A percentile compares a stretch with the other conserved stretches of the same genome.
phyloP scores from a whole-genome alignment of 1,140 invertebrate genomes.

The Macrotrachela quadricornifera region DNA sequence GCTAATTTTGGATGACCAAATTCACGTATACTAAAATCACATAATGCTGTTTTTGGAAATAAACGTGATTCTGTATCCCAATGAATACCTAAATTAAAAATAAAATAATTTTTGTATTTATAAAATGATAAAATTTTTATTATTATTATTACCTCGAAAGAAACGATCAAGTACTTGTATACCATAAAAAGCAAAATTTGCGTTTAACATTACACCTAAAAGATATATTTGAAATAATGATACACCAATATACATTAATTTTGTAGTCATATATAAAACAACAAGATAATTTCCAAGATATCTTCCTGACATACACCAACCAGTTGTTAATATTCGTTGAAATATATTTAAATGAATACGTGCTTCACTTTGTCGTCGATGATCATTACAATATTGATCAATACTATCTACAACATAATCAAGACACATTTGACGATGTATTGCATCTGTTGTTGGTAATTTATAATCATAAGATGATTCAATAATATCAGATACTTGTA shows the following conservation, averaged over 20 bases:
- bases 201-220: conserved; percentile 31
- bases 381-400: conserved; percentile 8
- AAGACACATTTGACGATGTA: conserved; percentile 5
- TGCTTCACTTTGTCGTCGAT: conserved; percentile 1
- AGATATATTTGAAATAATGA: conserved; percentile 33
- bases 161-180: too few relatives aligned
- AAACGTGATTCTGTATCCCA: conserved; percentile 6
- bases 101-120: too few relatives aligned
- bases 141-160: too few relatives aligned
- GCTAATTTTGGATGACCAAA: conserved; percentile 7
- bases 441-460: not conserved
- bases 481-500: conserved; percentile 9
- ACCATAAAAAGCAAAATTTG: too few relatives aligned
- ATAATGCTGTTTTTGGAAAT: conserved; percentile 8
- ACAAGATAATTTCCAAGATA: conserved; percentile 32
- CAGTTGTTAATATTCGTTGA: conserved; percentile 9
- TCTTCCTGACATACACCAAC: conserved; percentile 18
- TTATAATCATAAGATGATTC: conserved; percentile 7
- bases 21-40: conserved; percentile 8
- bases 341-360: not conserved
- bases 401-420: conserved; percentile 2
- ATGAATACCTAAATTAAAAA: too few relatives aligned
- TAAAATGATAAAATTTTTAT: too few relatives aligned
- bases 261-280: conserved; percentile 31
- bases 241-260: conserved; percentile 32